phyloP scores from a whole-genome alignment of 2,113 vertebrate species.

The Grammomys surdaster region DNA sequence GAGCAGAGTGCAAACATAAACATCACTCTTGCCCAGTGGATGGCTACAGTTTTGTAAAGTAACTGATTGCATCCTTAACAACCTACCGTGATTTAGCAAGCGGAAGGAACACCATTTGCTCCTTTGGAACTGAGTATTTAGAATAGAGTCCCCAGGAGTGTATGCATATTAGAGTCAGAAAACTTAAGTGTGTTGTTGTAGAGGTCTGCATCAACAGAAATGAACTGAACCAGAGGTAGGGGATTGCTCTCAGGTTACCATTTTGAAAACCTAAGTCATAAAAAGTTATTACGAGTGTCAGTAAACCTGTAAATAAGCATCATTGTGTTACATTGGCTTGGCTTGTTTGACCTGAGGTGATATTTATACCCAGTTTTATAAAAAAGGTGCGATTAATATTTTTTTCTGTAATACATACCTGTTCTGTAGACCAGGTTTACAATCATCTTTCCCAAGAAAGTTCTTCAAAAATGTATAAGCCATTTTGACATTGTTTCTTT shows the following conservation, averaged over 20 bases:
- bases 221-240: too few species aligned
- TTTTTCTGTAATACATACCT: neutral
- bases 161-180: neutral
- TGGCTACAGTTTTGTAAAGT: neutral
- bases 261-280: neutral
- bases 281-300: neutral
- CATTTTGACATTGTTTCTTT: neutral
- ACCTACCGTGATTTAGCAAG: neutral
- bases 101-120: neutral
- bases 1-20: neutral
- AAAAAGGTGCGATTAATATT: neutral
- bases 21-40: accelerated
- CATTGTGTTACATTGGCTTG: neutral
- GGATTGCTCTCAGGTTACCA: neutral
- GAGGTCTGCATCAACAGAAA: neutral
- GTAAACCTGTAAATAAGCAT: neutral
- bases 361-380: neutral
- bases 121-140: neutral
- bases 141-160: neutral
- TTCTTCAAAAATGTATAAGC: neutral
- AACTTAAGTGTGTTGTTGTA: neutral
- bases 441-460: neutral
- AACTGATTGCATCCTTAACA: neutral
- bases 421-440: accelerated
- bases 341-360: neutral